phyloP scores from a whole-genome alignment of 2,113 vertebrate genomes.

The Phrynosoma platyrhinos region DNA sequence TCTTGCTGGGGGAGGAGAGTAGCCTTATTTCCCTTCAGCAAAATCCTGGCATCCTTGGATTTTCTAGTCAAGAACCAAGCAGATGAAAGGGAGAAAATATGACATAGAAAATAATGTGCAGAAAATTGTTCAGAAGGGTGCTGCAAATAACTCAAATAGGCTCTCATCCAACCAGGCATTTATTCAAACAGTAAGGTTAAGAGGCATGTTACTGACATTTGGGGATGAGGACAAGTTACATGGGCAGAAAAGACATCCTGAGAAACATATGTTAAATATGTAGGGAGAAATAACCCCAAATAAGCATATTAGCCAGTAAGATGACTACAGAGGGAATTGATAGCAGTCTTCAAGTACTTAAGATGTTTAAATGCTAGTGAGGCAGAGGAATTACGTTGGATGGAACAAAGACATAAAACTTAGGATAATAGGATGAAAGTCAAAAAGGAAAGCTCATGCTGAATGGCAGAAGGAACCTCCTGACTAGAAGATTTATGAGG shows the following conservation, averaged over 20 bases:
- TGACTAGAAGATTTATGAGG: slow-evolving; percentile 43
- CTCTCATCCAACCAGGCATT: slow-evolving; percentile 18
- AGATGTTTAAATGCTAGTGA: slow-evolving; percentile 41
- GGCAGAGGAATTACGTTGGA: slow-evolving; percentile 36
- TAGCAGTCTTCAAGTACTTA: slow-evolving; percentile 33
- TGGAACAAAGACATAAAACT: slow-evolving; percentile 37
- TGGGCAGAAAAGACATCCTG: slow-evolving; percentile 3
- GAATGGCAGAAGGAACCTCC: slow-evolving; percentile 25
- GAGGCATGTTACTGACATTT: slow-evolving; percentile 34
- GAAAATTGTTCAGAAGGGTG: neutral
- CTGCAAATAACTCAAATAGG: neutral
- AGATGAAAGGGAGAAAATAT: neutral
- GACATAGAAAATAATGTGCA: neutral
- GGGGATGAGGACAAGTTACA: slow-evolving; percentile 25
- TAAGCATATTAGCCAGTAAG: slow-evolving; percentile 30
- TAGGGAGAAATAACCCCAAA: slow-evolving; percentile 26
- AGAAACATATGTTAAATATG: slow-evolving; percentile 28
- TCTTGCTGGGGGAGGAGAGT: neutral
- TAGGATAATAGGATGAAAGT: slow-evolving; percentile 28
- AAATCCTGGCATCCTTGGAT: neutral
- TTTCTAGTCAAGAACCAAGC: neutral
- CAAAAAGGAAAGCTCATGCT: slow-evolving; percentile 27
- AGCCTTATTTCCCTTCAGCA: neutral
- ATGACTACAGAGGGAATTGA: slow-evolving; percentile 34
- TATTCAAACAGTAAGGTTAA: slow-evolving; percentile 26